Evolutionary conservation across 2,797 vertebrate genomes (phyloP).

Genomic region (Falco concolor): DNA sequence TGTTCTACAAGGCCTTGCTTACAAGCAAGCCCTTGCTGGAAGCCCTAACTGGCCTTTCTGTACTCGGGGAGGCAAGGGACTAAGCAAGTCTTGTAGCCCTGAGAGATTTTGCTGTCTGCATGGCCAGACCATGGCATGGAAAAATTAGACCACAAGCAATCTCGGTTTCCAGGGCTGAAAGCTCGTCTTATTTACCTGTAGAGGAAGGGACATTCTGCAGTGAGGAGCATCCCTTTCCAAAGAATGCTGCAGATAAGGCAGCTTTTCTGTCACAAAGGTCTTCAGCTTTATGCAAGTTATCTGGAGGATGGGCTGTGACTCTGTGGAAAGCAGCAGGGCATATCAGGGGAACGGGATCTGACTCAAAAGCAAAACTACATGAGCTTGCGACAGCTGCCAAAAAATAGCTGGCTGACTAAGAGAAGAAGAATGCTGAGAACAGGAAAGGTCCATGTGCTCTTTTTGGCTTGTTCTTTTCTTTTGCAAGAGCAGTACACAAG

Average conservation of each 20-base stretch:
- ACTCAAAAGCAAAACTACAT: constrained; percentile 17
- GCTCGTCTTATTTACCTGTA: not conserved
- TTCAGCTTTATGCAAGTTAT: not conserved
- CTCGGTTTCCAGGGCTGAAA: not conserved
- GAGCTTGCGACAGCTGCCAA: not conserved
- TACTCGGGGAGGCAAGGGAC: not conserved
- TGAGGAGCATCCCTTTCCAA: not conserved
- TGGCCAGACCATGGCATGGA: not conserved
- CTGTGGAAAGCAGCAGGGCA: not conserved
- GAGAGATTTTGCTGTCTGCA: not conserved
- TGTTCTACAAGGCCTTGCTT: not conserved
- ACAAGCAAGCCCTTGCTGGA: not conserved
- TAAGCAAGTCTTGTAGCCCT: not conserved
- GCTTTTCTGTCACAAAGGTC: not conserved
- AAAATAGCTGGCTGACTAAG: constrained; percentile 48
- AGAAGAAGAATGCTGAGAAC: not conserved
- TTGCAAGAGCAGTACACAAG: not conserved
- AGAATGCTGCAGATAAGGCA: constrained; percentile 24
- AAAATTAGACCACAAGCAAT: not conserved
- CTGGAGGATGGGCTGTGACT: not conserved
- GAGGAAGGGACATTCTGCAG: not conserved
- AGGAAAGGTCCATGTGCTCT: not conserved
- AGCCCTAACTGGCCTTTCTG: not conserved
- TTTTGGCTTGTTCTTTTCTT: not conserved
- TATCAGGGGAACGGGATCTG: not conserved